These are phyloP conservation scores for Gambusia affinis DNA, from an alignment of 2,113 vertebrate genomes.

Conservation along the genomic window DNA sequence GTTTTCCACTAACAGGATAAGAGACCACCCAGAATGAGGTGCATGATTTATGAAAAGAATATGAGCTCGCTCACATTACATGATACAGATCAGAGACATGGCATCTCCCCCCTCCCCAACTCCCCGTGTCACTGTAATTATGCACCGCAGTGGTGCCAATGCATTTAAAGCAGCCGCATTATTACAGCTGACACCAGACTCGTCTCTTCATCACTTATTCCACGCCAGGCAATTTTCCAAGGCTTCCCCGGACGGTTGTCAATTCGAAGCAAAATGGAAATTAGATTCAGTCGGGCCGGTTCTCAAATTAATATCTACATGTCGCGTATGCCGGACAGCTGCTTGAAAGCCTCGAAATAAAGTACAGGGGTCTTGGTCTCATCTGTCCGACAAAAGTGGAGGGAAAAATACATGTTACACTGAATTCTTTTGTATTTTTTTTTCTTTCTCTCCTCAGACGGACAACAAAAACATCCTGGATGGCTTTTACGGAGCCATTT, in stretches of 20 bases:
- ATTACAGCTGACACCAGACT: conserved; percentile 67
- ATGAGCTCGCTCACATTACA: conserved; percentile 48
- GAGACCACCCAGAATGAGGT: conserved; percentile 46
- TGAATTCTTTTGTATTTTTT: conserved; percentile 19
- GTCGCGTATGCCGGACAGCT: conserved; percentile 40
- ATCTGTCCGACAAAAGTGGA: conserved; percentile 59
- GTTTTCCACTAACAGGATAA: conserved; percentile 47
- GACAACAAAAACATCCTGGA: conserved; percentile 55
- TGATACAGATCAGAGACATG: conserved; percentile 53
- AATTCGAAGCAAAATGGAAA: conserved; percentile 66
- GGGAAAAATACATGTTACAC: conserved; percentile 64
- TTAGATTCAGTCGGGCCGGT: conserved; percentile 53
- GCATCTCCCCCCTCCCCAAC: conserved; percentile 13
- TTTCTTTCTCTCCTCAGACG: conserved; percentile 20
- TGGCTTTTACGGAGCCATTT: conserved; percentile 76
- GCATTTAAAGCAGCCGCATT: conserved; percentile 72
- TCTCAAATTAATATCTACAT: conserved; percentile 55
- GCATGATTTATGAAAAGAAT: conserved; percentile 53
- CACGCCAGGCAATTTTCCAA: conserved; percentile 63
- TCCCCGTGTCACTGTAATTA: conserved; percentile 57
- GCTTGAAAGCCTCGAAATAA: conserved; percentile 50
- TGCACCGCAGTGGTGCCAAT: conserved; percentile 58
- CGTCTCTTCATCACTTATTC: conserved; percentile 73
- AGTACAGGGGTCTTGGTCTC: conserved; percentile 39
- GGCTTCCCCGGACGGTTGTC: conserved; percentile 69